These are phyloP conservation scores for Rotaria macrura DNA, from an alignment of 2,888 invertebrate species.

Conservation along the genomic window DNA sequence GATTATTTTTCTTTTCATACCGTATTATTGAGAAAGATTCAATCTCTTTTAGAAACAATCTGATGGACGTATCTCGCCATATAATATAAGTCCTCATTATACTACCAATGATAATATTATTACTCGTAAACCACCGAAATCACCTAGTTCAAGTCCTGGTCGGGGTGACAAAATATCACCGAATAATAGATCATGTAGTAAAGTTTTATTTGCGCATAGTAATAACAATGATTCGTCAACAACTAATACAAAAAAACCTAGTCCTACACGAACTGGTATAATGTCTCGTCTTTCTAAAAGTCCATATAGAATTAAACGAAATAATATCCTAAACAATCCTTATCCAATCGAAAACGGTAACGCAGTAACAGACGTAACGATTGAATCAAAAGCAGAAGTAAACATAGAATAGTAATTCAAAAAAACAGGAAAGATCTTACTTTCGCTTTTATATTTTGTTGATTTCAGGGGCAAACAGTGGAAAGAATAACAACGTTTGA, in stretches of 20 bases:
- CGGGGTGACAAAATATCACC: background rate
- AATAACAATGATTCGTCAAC: background rate
- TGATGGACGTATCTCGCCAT: background rate
- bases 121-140: background rate
- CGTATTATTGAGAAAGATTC: too few relatives aligned
- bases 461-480: background rate
- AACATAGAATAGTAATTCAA: background rate
- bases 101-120: background rate
- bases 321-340: background rate
- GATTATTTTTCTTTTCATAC: background rate
- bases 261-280: background rate
- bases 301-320: background rate
- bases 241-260: background rate
- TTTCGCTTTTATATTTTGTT: background rate
- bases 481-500: background rate
- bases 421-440: too few relatives aligned
- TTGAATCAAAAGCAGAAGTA: background rate
- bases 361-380: background rate
- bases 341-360: background rate
- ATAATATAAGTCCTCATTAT: background rate
- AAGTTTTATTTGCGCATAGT: background rate
- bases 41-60: background rate
- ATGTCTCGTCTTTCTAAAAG: slow-evolving; percentile 8
- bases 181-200: background rate
- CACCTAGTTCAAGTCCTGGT: background rate